Percentiles rank a stretch among this genome's conserved stretches.
Evolutionary conservation across 2,888 invertebrate genomes (phyloP).

Genomic region (Drosophila longiperda): DNA sequence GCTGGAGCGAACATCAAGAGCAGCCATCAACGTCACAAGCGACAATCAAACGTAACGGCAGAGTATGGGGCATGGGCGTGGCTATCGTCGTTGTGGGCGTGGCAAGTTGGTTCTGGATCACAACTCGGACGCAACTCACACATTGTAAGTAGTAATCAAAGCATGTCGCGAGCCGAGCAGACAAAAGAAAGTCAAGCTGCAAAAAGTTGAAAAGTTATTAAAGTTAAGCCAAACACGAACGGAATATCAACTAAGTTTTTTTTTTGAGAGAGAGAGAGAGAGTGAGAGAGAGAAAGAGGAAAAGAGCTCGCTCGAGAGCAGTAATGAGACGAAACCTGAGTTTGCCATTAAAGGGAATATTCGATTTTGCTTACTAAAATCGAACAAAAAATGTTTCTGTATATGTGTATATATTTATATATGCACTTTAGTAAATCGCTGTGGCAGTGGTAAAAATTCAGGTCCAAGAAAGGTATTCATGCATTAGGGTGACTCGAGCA

Average conservation of each 20-base stretch:
- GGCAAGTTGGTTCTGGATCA: slow-evolving; percentile 19
- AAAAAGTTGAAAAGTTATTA: slow-evolving; percentile 77
- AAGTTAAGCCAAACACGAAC: slow-evolving; percentile 76
- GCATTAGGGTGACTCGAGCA: slow-evolving; percentile 24
- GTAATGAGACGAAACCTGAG: background rate
- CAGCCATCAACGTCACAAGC: slow-evolving; percentile 70
- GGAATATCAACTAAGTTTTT: slow-evolving; percentile 69
- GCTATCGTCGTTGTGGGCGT: slow-evolving; percentile 2
- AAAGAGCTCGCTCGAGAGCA: background rate
- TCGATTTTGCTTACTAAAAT: slow-evolving; percentile 25
- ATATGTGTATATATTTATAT: slow-evolving; percentile 1
- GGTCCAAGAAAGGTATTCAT: slow-evolving; percentile 10
- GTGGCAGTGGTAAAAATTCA: slow-evolving; percentile 11
- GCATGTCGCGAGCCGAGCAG: slow-evolving; percentile 65
- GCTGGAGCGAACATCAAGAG: slow-evolving; percentile 42
- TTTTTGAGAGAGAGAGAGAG: background rate
- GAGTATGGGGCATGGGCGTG: background rate
- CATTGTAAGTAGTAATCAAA: slow-evolving; percentile 73
- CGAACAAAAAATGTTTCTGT: background rate
- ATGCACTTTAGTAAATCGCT: slow-evolving; percentile 31
- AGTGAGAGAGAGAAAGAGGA: background rate
- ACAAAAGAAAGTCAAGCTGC: slow-evolving; percentile 61
- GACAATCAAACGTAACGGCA: slow-evolving; percentile 59
- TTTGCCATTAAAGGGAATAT: slow-evolving; percentile 44
- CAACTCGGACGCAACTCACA: slow-evolving; percentile 32